phyloP scores from a whole-genome alignment of 2,797 vertebrate genomes.

The Anisognathus igniventris region DNA sequence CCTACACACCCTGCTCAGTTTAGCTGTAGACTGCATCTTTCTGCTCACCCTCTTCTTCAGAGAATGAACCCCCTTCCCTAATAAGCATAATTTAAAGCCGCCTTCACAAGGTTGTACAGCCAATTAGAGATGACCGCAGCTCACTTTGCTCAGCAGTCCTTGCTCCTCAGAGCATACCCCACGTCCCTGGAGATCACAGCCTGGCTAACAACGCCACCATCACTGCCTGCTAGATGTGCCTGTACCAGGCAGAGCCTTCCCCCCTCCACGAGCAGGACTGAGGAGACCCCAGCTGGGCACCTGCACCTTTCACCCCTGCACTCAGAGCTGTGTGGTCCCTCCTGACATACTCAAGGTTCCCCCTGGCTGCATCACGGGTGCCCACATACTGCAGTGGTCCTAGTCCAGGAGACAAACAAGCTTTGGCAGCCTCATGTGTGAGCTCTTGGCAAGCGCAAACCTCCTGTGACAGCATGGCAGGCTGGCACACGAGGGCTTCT shows the following conservation, averaged over 20 bases:
- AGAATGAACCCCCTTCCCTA: not conserved
- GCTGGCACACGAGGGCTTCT: not conserved
- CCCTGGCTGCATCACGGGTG: not conserved
- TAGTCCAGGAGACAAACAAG: not conserved
- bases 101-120: not conserved
- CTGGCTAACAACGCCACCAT: not conserved
- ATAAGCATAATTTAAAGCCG: not conserved
- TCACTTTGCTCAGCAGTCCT: not conserved
- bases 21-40: not conserved
- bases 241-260: not conserved
- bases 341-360: not conserved
- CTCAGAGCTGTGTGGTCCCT: not conserved
- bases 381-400: not conserved
- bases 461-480: not conserved
- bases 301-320: not conserved
- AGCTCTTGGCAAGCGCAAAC: not conserved
- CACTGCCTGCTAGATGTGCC: not conserved
- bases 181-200: not conserved
- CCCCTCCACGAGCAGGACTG: not conserved
- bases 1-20: not conserved
- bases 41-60: not conserved
- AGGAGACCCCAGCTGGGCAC: not conserved
- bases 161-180: not conserved
- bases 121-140: not conserved
- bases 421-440: accelerated